Percentiles rank a stretch among this genome's conserved stretches.
phyloP scores from a whole-genome alignment of 1,140 invertebrate species.

The Rhagoletis pomonella region DNA sequence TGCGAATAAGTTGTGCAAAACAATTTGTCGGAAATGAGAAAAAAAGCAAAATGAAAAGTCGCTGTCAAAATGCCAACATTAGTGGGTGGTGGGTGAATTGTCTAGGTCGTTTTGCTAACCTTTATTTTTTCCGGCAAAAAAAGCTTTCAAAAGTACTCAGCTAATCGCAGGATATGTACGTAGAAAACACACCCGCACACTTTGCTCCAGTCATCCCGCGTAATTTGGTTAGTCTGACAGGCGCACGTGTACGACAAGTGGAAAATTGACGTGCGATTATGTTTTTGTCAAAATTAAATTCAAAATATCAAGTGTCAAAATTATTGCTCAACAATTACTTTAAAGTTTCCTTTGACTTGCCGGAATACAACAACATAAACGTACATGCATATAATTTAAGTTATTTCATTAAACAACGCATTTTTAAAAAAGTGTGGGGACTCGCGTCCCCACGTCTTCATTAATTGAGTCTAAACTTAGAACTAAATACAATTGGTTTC shows the following conservation, averaged over 20 bases:
- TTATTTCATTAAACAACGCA: no score
- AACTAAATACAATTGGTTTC: no score
- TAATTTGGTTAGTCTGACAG: constrained; percentile 68
- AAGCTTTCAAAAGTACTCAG: not conserved
- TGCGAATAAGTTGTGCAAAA: no score
- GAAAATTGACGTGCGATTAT: constrained; percentile 67
- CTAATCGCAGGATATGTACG: not conserved
- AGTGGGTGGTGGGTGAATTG: not conserved
- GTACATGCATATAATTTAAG: not conserved
- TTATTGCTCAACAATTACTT: constrained; percentile 52
- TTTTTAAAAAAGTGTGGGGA: no score
- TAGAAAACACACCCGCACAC: not conserved
- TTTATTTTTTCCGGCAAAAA: not conserved
- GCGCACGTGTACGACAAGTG: constrained; percentile 67
- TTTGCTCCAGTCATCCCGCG: not conserved
- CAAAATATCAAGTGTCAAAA: constrained; percentile 66
- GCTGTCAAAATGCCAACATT: not conserved
- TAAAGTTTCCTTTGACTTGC: constrained; percentile 9
- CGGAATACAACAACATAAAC: not conserved
- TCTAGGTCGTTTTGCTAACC: not conserved
- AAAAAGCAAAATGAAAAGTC: not conserved
- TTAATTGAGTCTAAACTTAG: no score
- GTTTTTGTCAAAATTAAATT: constrained; percentile 66
- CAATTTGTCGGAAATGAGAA: not conserved
- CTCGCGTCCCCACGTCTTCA: no score